These are phyloP conservation scores for Crypturellus undulatus DNA, from an alignment of 2,113 vertebrate genomes.

Conservation along the genomic window DNA sequence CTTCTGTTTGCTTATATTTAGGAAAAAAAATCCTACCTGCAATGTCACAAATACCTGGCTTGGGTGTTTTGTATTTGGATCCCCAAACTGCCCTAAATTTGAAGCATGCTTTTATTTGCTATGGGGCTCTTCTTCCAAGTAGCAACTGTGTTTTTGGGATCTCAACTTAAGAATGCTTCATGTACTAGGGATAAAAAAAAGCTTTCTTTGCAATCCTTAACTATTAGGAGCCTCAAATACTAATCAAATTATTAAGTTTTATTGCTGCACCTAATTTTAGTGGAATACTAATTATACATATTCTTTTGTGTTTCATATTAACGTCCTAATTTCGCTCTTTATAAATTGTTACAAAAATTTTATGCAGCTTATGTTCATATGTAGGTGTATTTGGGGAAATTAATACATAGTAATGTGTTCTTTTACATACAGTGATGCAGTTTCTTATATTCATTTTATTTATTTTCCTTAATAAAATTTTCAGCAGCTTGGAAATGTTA, in stretches of 20 bases:
- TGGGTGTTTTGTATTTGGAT: not conserved
- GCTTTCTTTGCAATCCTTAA: not conserved
- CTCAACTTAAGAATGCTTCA: not conserved
- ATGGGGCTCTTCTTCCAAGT: not conserved
- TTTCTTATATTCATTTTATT: not conserved
- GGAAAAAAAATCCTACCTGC: not conserved
- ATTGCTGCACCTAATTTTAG: not conserved
- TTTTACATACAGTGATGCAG: not conserved
- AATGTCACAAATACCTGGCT: not conserved
- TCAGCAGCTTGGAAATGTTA: not conserved
- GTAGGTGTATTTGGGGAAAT: not conserved
- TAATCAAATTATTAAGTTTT: not conserved
- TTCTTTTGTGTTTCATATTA: not conserved
- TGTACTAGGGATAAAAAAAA: not conserved
- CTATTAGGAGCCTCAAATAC: not conserved
- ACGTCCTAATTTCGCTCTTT: not conserved
- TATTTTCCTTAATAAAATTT: not conserved
- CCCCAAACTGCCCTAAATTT: not conserved
- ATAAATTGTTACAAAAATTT: not conserved
- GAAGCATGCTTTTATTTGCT: not conserved
- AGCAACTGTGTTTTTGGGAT: not conserved
- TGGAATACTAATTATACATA: not conserved
- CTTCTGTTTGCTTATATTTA: not conserved
- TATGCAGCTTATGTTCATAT: not conserved
- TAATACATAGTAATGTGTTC: not conserved